Base-by-base conservation (phyloP, 2,888 invertebrate genomes). In the Philonicus albiceps region DNA sequence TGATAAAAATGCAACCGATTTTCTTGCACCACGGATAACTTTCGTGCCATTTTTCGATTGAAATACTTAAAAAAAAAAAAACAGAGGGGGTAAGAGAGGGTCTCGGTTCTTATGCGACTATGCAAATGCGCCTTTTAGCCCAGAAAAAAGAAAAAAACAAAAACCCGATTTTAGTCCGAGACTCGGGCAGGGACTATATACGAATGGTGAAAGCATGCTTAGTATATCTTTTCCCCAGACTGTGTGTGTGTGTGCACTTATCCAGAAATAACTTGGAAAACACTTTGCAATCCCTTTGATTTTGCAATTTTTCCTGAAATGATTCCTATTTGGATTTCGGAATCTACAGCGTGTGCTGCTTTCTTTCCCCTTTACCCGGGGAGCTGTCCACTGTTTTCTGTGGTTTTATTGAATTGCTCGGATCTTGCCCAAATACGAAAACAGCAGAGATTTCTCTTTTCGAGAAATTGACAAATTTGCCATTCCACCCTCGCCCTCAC, bases 21-120 rank as follows among this genome's bases (percentile, higher is more conserved):
- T 49, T 74, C 74, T 74, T 74, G 31, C 27, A 16, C 31, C 31
- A 64, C 64, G 74, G 37, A 74, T 74, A 74, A 74, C 74, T 74
- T 74, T 74, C 74, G 31, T 74, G 74, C 74, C 37, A 74, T 74
- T 74, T 49, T 64, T 37, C 74, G 37, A 74, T 74, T 74, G 74
- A 74, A 74, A 74, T 74, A 11, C 37, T 31, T 31, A 34, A 74
- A 74, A 74, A 74, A 43, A n/a, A n/a, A n/a, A n/a, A 5, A 5
- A 31, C 31, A 5, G 31, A 5, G 31, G 5, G 31, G 27, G 74
- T 1, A 3, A 27, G 34, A 74, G 37, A n/a, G 37, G 13, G n/a
- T 7, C 31, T 74, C 11, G 31, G 74, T n/a, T 74, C 2, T 34
- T n/a, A 74, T 34, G 37, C 31, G 19, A 74, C 37, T 74, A 74